Evolutionary conservation across 2,113 vertebrate genomes (phyloP).

Genomic region (Cyprinodon brontotheroides): DNA sequence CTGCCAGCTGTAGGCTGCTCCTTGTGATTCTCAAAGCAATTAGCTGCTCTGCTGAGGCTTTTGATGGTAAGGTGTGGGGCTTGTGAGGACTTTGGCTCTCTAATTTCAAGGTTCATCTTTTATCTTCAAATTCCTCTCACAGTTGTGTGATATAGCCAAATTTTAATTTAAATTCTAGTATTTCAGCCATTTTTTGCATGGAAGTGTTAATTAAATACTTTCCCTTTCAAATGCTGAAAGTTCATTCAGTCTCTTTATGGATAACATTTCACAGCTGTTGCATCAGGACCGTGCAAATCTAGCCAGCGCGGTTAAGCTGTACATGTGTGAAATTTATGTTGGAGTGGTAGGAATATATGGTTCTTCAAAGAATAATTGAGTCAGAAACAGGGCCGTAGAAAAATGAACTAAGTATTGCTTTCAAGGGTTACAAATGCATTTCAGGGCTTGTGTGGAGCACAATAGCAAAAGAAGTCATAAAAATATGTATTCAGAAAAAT

Average conservation of each 20-base stretch:
- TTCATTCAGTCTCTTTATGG: slow-evolving; percentile 1
- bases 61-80: slow-evolving; percentile 13
- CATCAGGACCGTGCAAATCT: slow-evolving; percentile 27
- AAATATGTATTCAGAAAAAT: slow-evolving; percentile 40
- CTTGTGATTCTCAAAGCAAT: slow-evolving; percentile 27
- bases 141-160: neutral
- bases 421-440: slow-evolving; percentile 35
- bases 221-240: neutral
- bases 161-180: neutral
- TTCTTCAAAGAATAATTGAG: neutral
- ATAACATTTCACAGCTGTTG: slow-evolving; percentile 31
- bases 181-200: neutral
- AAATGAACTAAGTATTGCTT: neutral
- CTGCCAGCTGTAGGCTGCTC: slow-evolving; percentile 32
- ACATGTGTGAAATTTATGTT: slow-evolving; percentile 2
- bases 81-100: slow-evolving; percentile 14
- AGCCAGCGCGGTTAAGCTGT: slow-evolving; percentile 5
- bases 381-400: neutral
- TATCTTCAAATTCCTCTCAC: neutral
- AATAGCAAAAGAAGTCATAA: slow-evolving; percentile 20
- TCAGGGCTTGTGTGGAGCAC: slow-evolving; percentile 9
- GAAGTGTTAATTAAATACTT: neutral
- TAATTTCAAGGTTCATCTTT: slow-evolving; percentile 1
- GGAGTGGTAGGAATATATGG: neutral
- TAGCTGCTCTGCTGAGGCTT: slow-evolving; percentile 13